These are phyloP conservation scores for Maniola hyperantus DNA, from an alignment of 2,888 invertebrate genomes.

Conservation along the genomic window DNA sequence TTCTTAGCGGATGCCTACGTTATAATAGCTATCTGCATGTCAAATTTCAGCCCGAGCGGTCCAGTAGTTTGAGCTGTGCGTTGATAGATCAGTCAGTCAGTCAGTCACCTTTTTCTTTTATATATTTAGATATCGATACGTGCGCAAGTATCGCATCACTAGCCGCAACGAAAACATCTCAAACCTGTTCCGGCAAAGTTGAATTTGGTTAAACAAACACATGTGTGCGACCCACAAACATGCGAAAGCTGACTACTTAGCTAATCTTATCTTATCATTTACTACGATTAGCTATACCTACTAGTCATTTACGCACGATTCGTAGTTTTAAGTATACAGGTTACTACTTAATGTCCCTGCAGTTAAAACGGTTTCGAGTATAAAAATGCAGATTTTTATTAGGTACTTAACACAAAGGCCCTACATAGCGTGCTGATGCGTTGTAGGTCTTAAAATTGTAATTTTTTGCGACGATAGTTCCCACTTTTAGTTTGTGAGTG, in stretches of 20 bases:
- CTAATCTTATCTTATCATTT: slow-evolving; percentile 55
- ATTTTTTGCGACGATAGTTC: background rate
- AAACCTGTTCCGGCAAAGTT: slow-evolving; percentile 68
- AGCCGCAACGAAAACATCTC: slow-evolving; percentile 55
- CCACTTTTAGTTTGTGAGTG: background rate
- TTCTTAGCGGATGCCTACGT: too few relatives aligned
- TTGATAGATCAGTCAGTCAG: too few relatives aligned
- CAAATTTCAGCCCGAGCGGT: too few relatives aligned
- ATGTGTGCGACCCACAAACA: slow-evolving; percentile 62
- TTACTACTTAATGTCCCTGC: too few relatives aligned
- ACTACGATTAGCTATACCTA: slow-evolving; percentile 22
- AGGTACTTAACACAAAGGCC: background rate
- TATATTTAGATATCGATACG: background rate
- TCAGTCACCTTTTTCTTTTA: too few relatives aligned
- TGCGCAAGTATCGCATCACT: slow-evolving; percentile 7
- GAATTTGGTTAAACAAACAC: slow-evolving; percentile 70
- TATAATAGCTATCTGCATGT: too few relatives aligned
- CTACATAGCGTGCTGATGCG: background rate
- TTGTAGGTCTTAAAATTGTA: background rate
- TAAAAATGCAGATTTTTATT: background rate
- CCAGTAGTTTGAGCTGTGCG: too few relatives aligned
- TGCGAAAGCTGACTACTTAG: slow-evolving; percentile 68
- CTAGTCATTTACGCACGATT: background rate
- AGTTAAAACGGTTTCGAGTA: background rate
- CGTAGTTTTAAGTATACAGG: background rate